Evolutionary conservation across 2,113 vertebrate genomes (phyloP).

Genomic region (Oncorhynchus mykiss): DNA sequence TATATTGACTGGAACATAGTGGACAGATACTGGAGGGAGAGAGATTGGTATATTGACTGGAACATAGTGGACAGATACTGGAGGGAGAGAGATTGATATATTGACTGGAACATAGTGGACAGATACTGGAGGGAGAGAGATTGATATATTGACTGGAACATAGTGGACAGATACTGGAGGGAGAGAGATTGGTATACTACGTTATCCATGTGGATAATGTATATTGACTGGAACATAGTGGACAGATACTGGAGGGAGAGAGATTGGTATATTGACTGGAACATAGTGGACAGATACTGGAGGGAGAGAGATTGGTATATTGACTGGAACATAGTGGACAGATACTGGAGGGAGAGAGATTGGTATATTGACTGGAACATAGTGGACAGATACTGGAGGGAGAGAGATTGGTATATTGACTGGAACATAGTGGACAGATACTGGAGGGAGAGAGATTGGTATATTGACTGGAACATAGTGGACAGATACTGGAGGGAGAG

Average conservation of each 20-base stretch:
- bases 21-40: not conserved
- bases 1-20: too few species aligned
- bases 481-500: conserved; percentile 72
- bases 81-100: not conserved
- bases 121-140: not conserved
- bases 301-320: not conserved
- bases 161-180: conserved; percentile 80
- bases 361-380: too few species aligned
- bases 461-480: too few species aligned
- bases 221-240: too few species aligned
- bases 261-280: too few species aligned
- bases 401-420: not conserved
- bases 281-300: conserved; percentile 84
- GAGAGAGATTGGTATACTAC: not conserved
- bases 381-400: conserved; percentile 79
- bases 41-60: too few species aligned
- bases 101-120: too few species aligned
- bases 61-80: conserved; percentile 85
- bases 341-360: not conserved
- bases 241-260: not conserved
- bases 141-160: too few species aligned
- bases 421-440: too few species aligned
- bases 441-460: not conserved
- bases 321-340: too few species aligned
- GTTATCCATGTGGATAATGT: too few species aligned